A percentile compares a stretch with the other conserved stretches of the same genome.
Conservation (phyloP, 2,888 invertebrate genomes). For the Tricholauxania praeusta region DNA sequence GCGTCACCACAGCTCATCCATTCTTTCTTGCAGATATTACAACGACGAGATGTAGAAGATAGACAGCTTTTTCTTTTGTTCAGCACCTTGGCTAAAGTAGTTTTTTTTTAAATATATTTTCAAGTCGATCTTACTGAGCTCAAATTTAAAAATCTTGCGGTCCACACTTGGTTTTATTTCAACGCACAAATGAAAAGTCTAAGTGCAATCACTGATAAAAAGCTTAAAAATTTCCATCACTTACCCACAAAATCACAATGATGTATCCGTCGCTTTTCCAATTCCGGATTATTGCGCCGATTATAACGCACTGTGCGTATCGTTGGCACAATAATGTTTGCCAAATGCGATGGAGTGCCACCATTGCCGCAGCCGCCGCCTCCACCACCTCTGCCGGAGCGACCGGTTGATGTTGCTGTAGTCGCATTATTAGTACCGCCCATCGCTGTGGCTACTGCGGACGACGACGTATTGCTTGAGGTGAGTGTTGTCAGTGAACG, state of each 20-base stretch:
- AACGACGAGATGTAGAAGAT: too few species aligned
- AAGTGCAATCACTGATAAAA: too few species aligned
- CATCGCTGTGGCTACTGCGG: conserved; percentile 42
- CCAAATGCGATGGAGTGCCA: conserved; percentile 61
- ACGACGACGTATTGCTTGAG: conserved; percentile 43
- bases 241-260: conserved; percentile 95
- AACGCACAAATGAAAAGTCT: too few species aligned
- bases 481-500: conserved; percentile 54
- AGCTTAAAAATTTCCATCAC: conserved; percentile 49
- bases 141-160: too few species aligned
- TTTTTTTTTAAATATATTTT: too few species aligned
- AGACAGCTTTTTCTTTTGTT: too few species aligned
- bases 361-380: conserved; percentile 48
- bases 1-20: too few species aligned
- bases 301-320: conserved; percentile 80
- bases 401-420: conserved; percentile 37
- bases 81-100: too few species aligned
- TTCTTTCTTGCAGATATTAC: too few species aligned
- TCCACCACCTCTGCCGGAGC: conserved; percentile 25
- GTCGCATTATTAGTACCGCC: conserved; percentile 42
- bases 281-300: conserved; percentile 94
- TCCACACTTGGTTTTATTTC: too few species aligned
- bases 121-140: too few species aligned
- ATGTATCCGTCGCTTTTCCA: conserved; percentile 95
- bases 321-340: conserved; percentile 60